These are phyloP conservation scores for Tortrix viridana DNA, from an alignment of 2,888 invertebrate species.

Conservation along the genomic window DNA sequence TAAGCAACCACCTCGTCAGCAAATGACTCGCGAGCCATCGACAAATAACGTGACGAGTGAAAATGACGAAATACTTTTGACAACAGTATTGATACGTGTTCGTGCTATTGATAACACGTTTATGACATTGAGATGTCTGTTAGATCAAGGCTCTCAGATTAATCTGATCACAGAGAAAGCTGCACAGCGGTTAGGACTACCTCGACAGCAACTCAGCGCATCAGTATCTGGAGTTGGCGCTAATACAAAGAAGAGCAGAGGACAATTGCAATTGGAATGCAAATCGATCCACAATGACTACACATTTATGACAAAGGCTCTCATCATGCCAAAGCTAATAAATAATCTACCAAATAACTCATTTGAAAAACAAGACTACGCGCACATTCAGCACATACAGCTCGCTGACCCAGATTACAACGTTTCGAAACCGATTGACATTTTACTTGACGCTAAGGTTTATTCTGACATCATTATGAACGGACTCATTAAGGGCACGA, in stretches of 20 bases:
- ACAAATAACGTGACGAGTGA: conserved; percentile 1
- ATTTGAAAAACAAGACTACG: conserved; percentile 28
- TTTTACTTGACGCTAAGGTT: conserved; percentile 31
- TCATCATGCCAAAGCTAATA: conserved; percentile 30
- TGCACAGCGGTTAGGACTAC: conserved; percentile 30
- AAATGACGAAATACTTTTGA: not conserved
- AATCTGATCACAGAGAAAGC: conserved; percentile 34
- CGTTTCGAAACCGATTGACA: conserved; percentile 32
- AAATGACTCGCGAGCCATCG: too few relatives aligned
- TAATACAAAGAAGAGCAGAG: conserved; percentile 31
- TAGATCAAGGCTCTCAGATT: conserved; percentile 39
- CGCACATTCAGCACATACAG: conserved; percentile 20
- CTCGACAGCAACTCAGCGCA: conserved; percentile 16
- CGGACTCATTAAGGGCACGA: conserved; percentile 22
- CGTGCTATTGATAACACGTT: conserved; percentile 19
- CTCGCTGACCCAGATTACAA: conserved; percentile 37
- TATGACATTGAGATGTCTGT: conserved; percentile 18
- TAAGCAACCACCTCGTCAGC: conserved; percentile 1
- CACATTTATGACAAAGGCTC: conserved; percentile 19
- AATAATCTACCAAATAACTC: conserved; percentile 32
- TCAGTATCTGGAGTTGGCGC: conserved; percentile 27
- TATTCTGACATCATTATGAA: conserved; percentile 34
- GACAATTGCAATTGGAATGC: conserved; percentile 18
- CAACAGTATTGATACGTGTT: too few relatives aligned
- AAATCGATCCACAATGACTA: conserved; percentile 28